A percentile compares a stretch with the other conserved stretches of the same genome.
Evolutionary conservation across 2,113 vertebrate species (phyloP).

Genomic region (Dryoscopus gambensis): DNA sequence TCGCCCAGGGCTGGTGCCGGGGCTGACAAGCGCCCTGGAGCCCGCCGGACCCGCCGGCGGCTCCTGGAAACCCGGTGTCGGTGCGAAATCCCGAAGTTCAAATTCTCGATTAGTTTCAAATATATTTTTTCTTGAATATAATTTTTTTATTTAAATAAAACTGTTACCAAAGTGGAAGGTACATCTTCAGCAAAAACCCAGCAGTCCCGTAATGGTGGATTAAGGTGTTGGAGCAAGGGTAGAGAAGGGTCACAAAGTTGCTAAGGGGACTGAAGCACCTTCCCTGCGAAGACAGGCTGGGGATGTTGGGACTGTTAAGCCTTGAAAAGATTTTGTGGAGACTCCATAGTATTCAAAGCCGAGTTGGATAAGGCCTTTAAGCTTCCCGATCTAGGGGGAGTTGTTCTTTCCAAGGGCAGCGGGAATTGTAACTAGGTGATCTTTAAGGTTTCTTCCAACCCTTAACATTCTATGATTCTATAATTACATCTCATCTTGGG

Average conservation of each 20-base stretch:
- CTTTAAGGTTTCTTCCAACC: neutral
- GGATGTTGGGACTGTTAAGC: neutral
- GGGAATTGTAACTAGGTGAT: neutral
- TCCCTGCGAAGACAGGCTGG: too few species aligned
- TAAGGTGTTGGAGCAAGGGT: neutral
- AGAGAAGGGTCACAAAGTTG: neutral
- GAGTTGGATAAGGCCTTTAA: neutral
- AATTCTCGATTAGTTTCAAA: neutral
- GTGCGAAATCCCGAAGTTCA: neutral
- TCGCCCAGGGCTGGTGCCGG: neutral
- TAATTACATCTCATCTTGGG: neutral
- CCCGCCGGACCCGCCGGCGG: neutral
- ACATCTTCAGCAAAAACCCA: neutral
- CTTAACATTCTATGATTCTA: neutral
- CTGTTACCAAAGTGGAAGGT: neutral
- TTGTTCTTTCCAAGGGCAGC: neutral
- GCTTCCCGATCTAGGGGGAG: neutral
- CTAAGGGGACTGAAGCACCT: neutral
- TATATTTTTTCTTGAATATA: fast-evolving
- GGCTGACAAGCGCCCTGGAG: neutral
- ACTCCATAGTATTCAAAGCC: neutral
- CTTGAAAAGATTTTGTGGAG: neutral
- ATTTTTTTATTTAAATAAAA: too few species aligned
- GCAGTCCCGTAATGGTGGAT: neutral
- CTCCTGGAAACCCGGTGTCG: neutral